Conservation (phyloP, 2,888 invertebrate genomes). For the Cosmopolites sordidus region DNA sequence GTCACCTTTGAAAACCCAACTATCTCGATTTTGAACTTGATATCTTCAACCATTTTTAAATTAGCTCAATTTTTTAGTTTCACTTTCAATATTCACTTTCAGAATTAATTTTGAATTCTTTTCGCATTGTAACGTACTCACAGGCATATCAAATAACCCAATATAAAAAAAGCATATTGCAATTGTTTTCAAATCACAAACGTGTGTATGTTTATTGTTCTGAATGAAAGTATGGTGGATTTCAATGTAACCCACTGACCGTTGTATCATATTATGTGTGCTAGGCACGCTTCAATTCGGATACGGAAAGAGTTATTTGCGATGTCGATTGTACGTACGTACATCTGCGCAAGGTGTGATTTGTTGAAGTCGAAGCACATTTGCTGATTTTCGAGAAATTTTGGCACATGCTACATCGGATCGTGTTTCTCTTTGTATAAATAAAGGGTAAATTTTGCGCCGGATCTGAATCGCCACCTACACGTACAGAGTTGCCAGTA, state of each 20-base stretch:
- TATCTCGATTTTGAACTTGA: too few species aligned
- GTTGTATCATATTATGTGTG: background rate
- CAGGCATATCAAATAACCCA: too few species aligned
- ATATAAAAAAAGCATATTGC: too few species aligned
- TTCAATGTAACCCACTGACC: background rate
- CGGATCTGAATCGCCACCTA: background rate
- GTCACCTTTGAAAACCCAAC: too few species aligned
- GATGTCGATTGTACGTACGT: too few species aligned
- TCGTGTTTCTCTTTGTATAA: conserved; percentile 7
- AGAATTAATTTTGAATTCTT: too few species aligned
- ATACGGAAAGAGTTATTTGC: conserved; percentile 3
- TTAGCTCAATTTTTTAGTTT: too few species aligned
- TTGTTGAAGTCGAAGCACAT: conserved; percentile 3
- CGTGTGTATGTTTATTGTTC: too few species aligned
- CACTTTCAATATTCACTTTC: too few species aligned
- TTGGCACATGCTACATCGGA: conserved; percentile 12
- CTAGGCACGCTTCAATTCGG: background rate
- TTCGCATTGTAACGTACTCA: too few species aligned
- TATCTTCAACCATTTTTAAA: too few species aligned
- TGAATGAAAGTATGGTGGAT: background rate
- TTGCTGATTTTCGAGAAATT: conserved; percentile 10
- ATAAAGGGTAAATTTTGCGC: conserved; percentile 7
- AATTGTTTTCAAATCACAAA: too few species aligned
- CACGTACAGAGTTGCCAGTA: background rate
- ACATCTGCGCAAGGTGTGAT: conserved; percentile 4